Percentiles rank a stretch among this genome's conserved stretches.
These are phyloP conservation scores for Drosophila rufa DNA, from an alignment of 1,140 invertebrate species.

Conservation along the genomic window DNA sequence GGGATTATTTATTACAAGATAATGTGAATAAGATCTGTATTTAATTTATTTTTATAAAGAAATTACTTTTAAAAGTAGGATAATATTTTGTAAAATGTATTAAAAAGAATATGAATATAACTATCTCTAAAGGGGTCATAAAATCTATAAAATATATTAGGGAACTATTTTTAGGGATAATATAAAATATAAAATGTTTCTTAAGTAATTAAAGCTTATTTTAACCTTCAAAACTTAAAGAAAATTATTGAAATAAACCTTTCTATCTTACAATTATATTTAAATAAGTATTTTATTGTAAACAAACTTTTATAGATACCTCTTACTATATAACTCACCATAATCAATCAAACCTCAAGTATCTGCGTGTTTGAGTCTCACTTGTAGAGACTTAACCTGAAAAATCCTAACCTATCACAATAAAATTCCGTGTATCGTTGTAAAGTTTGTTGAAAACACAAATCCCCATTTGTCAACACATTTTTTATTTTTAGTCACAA, in stretches of 20 bases:
- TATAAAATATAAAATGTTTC: background rate
- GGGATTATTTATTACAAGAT: background rate
- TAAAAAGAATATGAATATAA: background rate
- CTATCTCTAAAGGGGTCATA: background rate
- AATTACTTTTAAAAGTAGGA: background rate
- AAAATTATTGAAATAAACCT: no score
- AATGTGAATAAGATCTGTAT: no score
- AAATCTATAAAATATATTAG: background rate
- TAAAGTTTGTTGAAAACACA: conserved; percentile 1
- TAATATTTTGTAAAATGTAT: background rate
- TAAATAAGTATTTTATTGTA: no score
- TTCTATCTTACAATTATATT: no score
- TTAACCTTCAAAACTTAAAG: background rate
- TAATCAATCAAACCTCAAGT: background rate
- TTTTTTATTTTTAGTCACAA: conserved; percentile 27
- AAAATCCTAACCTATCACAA: conserved; percentile 15
- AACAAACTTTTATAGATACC: no score
- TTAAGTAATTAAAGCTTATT: no score
- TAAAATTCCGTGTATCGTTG: conserved; percentile 1
- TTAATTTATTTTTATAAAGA: background rate
- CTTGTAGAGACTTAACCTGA: background rate
- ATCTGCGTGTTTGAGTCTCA: background rate
- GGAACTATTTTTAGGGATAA: background rate
- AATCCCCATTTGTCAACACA: conserved; percentile 10
- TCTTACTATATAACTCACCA: background rate